phyloP scores from a whole-genome alignment of 2,888 invertebrate species.

The Adela reaumurella region DNA sequence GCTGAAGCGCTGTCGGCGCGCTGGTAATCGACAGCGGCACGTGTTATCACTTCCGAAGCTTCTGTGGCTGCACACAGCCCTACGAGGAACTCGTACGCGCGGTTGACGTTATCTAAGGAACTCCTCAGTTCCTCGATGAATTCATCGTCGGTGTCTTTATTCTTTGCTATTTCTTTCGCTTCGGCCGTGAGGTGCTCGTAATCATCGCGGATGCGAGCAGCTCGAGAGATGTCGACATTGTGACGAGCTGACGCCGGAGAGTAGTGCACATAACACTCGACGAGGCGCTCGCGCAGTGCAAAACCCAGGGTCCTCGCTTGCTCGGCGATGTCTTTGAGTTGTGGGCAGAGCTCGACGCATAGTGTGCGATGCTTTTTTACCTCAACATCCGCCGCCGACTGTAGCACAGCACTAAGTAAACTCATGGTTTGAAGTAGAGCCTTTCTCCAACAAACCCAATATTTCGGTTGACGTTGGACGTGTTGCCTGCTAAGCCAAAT shows the following conservation, averaged over 20 bases:
- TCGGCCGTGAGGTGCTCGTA: slow-evolving; percentile 21
- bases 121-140: slow-evolving; percentile 22
- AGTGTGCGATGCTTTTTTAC: slow-evolving; percentile 30
- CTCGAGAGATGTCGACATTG: slow-evolving; percentile 36
- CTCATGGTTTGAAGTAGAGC: slow-evolving; percentile 22
- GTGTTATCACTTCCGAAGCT: slow-evolving; percentile 29
- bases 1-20: slow-evolving; percentile 35
- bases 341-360: slow-evolving; percentile 26
- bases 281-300: slow-evolving; percentile 37
- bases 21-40: slow-evolving; percentile 35
- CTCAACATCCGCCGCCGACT: slow-evolving; percentile 32
- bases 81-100: slow-evolving; percentile 22
- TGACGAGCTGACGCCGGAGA: slow-evolving; percentile 28
- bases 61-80: slow-evolving; percentile 29
- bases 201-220: slow-evolving; percentile 27
- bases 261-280: slow-evolving; percentile 34
- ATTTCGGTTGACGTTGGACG: too few species aligned
- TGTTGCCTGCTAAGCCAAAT: too few species aligned
- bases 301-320: slow-evolving; percentile 36
- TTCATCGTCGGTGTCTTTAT: slow-evolving; percentile 20
- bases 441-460: too few species aligned
- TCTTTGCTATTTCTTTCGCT: slow-evolving; percentile 19
- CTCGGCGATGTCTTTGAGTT: slow-evolving; percentile 32
- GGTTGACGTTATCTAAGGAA: slow-evolving; percentile 23
- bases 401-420: slow-evolving; percentile 34